Conservation (phyloP, 53 echinoderm and acorn worm species). For the Pentamera pediparva region DNA sequence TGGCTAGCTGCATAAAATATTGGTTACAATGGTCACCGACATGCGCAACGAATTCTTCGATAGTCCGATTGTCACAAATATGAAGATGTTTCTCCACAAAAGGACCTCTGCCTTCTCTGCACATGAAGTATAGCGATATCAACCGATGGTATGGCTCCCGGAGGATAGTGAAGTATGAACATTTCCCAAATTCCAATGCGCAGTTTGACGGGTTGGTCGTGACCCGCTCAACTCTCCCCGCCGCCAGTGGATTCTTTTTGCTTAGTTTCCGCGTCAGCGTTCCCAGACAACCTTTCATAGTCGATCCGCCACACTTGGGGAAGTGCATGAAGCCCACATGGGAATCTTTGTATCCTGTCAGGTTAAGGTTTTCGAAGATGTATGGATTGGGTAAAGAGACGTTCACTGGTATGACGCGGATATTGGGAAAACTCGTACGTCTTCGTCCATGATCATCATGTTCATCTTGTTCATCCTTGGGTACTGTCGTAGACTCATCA, state of each 20-base stretch:
- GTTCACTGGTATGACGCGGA: too few species aligned
- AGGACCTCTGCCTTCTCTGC: conserved; percentile 28
- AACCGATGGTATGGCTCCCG: conserved; percentile 78
- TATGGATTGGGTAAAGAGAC: conserved; percentile 1
- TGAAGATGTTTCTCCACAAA: too few species aligned
- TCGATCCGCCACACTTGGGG: conserved; percentile 17
- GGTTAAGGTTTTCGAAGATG: background rate
- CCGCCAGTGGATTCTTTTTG: background rate
- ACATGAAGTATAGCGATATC: conserved; percentile 72
- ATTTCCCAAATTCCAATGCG: conserved; percentile 6
- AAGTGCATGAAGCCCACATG: background rate
- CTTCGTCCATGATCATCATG: too few species aligned
- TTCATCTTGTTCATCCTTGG: too few species aligned
- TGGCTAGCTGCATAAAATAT: conserved; percentile 4
- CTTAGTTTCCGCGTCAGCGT: background rate
- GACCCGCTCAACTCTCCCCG: background rate
- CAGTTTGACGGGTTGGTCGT: background rate
- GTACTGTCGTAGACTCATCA: too few species aligned
- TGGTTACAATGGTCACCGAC: background rate
- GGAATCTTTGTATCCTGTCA: background rate
- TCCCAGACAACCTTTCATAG: background rate
- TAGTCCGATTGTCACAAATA: background rate
- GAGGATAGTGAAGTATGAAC: conserved; percentile 87
- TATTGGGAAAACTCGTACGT: too few species aligned
- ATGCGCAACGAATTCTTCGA: background rate